Percentiles rank a stretch among this genome's conserved stretches.
These are phyloP conservation scores for Caradrina clavipalpis DNA, from an alignment of 2,888 invertebrate species.

Conservation along the genomic window DNA sequence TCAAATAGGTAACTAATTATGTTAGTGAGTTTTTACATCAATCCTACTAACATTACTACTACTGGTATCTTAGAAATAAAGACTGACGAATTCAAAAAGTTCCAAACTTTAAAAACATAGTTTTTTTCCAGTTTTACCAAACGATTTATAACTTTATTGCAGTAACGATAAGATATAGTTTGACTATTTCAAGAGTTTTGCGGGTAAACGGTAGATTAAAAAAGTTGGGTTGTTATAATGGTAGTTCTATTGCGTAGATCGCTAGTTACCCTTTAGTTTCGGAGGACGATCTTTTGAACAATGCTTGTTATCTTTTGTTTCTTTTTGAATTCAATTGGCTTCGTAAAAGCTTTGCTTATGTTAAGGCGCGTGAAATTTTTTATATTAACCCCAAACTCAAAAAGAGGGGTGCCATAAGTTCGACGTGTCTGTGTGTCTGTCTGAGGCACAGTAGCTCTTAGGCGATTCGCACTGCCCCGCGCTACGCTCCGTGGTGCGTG, in stretches of 20 bases:
- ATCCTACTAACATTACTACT: too few species aligned
- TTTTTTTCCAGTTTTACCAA: background rate
- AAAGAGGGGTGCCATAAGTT: too few species aligned
- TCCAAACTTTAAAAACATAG: background rate
- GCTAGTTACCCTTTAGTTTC: background rate
- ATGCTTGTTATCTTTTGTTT: background rate
- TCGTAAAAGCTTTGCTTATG: too few species aligned
- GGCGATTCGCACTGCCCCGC: too few species aligned
- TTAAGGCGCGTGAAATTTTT: too few species aligned
- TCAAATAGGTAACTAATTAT: too few species aligned
- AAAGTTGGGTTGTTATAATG: background rate
- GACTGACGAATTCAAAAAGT: background rate
- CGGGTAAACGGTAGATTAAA: background rate
- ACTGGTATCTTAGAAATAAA: background rate
- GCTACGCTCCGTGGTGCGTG: too few species aligned
- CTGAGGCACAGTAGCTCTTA: too few species aligned
- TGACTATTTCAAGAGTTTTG: background rate
- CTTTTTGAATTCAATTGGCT: conserved; percentile 1
- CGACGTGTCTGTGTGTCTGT: too few species aligned
- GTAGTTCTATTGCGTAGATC: background rate
- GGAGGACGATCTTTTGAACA: background rate
- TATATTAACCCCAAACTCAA: too few species aligned
- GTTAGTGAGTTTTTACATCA: too few species aligned
- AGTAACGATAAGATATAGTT: background rate
- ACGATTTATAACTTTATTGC: background rate